These are phyloP conservation scores for Premnoplex brunnescens DNA, from an alignment of 2,797 vertebrate genomes.

Conservation along the genomic window DNA sequence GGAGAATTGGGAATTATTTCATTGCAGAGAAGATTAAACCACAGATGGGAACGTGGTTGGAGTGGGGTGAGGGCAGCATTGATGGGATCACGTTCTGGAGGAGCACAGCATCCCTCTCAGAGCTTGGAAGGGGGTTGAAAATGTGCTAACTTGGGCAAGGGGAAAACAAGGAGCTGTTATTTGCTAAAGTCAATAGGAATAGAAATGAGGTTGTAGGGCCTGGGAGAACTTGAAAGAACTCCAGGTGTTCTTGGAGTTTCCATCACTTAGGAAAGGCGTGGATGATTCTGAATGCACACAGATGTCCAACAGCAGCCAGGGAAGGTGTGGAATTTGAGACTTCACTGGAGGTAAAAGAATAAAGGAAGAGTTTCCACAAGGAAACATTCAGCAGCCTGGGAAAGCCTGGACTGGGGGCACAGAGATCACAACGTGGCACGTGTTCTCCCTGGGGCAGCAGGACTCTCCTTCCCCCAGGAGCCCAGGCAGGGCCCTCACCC, in stretches of 20 bases:
- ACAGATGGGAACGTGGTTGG: not conserved
- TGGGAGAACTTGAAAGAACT: not conserved
- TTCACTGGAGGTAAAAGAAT: not conserved
- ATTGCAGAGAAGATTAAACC: not conserved
- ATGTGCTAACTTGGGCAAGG: not conserved
- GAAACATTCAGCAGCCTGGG: rapidly evolving
- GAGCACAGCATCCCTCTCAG: not conserved
- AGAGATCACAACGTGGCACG: rapidly evolving
- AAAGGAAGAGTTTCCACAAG: not conserved
- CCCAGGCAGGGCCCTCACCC: not conserved
- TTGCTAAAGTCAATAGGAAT: not conserved
- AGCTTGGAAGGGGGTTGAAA: not conserved
- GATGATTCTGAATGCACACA: rapidly evolving
- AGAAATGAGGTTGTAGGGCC: not conserved
- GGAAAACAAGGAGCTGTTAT: not conserved
- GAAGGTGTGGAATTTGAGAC: not conserved
- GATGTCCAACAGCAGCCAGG: not conserved
- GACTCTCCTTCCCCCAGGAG: not conserved
- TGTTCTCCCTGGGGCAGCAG: not conserved
- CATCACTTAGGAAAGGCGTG: not conserved
- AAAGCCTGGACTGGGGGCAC: rapidly evolving
- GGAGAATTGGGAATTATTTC: not conserved
- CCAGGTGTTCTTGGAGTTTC: not conserved
- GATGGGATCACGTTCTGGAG: rapidly evolving
- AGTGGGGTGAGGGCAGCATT: not conserved